Conservation (phyloP, 2,888 invertebrate genomes). For the Platycheirus rosarum region DNA sequence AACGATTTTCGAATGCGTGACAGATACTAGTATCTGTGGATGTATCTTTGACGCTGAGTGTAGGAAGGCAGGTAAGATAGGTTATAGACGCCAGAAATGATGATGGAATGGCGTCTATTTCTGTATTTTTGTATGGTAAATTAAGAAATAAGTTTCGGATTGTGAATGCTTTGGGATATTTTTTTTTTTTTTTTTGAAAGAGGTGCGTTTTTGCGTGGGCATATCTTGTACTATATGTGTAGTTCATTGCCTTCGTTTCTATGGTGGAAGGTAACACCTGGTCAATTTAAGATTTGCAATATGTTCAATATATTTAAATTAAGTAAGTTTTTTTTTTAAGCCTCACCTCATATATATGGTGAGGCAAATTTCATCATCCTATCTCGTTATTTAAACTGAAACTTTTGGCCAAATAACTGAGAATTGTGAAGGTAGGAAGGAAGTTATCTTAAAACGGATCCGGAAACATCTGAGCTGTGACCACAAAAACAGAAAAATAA, state of each 20-base stretch:
- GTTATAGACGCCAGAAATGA: constrained; percentile 29
- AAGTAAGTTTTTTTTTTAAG: too few species aligned
- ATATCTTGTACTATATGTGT: background rate
- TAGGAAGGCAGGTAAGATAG: constrained; percentile 60
- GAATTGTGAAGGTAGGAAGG: too few species aligned
- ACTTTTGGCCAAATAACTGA: too few species aligned
- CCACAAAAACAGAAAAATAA: too few species aligned
- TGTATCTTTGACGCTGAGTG: constrained; percentile 18
- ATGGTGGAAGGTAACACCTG: background rate
- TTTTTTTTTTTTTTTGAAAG: background rate
- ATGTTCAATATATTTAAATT: too few species aligned
- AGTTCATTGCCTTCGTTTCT: background rate
- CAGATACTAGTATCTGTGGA: constrained; percentile 6
- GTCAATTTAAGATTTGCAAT: too few species aligned
- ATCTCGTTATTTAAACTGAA: too few species aligned
- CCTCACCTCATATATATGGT: too few species aligned
- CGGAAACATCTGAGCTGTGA: too few species aligned
- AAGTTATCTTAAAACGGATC: too few species aligned
- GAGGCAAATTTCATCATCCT: too few species aligned
- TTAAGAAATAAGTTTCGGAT: constrained; percentile 16
- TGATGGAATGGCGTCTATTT: constrained; percentile 55
- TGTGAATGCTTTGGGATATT: constrained; percentile 20
- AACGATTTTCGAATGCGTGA: constrained; percentile 33
- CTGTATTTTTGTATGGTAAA: constrained; percentile 34
- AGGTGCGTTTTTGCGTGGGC: background rate